Evolutionary conservation across 2,888 invertebrate species (phyloP).

Genomic region (Yponomeuta malinellus): DNA sequence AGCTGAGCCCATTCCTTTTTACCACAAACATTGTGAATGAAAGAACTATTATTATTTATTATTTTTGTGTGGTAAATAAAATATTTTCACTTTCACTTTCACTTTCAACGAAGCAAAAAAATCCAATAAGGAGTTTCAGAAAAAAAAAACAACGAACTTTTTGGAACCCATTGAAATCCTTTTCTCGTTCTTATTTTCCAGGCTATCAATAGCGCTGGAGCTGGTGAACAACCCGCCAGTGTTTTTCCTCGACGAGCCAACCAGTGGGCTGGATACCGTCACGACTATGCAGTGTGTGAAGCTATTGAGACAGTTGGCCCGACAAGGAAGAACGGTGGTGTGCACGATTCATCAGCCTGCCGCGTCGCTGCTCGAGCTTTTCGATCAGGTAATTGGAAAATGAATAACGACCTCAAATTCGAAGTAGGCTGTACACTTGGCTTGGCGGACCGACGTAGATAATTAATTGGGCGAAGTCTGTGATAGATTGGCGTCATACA

Average conservation of each 20-base stretch:
- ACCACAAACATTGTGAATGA: too few species aligned
- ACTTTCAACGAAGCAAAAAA: too few species aligned
- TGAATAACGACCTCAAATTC: too few species aligned
- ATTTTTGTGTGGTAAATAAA: too few species aligned
- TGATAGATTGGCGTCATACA: too few species aligned
- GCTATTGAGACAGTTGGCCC: slow-evolving; percentile 73
- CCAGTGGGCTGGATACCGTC: slow-evolving; percentile 82
- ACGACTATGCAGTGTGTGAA: slow-evolving; percentile 78
- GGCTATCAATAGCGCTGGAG: slow-evolving; percentile 86
- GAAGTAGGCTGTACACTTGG: too few species aligned
- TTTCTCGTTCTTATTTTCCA: slow-evolving; percentile 25
- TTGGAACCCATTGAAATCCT: background rate
- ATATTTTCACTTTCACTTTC: too few species aligned
- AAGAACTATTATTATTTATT: too few species aligned
- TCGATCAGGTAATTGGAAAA: slow-evolving; percentile 68
- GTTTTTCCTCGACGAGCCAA: slow-evolving; percentile 90
- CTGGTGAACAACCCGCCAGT: slow-evolving; percentile 89
- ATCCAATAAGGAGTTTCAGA: too few species aligned
- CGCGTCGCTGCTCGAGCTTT: slow-evolving; percentile 78
- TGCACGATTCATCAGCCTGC: slow-evolving; percentile 83
- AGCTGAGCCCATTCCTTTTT: too few species aligned
- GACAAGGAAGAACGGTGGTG: slow-evolving; percentile 80
- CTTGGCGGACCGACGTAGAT: too few species aligned
- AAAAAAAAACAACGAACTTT: background rate
- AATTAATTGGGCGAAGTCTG: too few species aligned